Conservation (phyloP, 2,797 vertebrate species). For the Sphenopsis melanotis region DNA sequence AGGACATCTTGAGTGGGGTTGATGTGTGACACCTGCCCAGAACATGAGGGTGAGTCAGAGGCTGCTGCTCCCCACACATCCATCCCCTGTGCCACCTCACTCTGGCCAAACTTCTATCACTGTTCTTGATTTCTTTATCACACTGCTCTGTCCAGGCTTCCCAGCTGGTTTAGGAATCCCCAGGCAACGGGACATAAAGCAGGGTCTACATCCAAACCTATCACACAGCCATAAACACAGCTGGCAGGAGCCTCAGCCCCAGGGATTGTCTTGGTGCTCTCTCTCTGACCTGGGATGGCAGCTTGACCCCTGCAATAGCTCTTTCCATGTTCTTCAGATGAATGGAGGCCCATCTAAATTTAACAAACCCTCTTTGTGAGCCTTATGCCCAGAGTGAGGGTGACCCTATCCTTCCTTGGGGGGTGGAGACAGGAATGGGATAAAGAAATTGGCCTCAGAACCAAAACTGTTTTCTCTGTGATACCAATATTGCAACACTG, state of each 20-base stretch:
- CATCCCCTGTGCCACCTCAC: neutral
- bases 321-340: neutral
- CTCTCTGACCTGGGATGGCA: neutral
- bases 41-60: neutral
- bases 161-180: neutral
- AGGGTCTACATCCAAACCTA: neutral
- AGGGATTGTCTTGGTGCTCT: neutral
- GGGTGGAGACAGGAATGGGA: neutral
- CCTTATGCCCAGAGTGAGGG: neutral
- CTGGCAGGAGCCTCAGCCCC: neutral
- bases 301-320: neutral
- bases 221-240: fast-evolving
- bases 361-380: neutral
- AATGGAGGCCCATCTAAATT: neutral
- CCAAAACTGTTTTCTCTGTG: neutral
- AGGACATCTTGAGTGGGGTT: neutral
- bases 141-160: neutral
- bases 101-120: neutral
- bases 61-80: neutral
- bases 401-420: neutral
- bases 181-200: neutral
- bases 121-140: neutral
- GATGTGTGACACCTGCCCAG: neutral
- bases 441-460: neutral
- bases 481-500: neutral